These are phyloP conservation scores for Agrypnus murinus DNA, from an alignment of 2,888 invertebrate genomes.

Conservation along the genomic window DNA sequence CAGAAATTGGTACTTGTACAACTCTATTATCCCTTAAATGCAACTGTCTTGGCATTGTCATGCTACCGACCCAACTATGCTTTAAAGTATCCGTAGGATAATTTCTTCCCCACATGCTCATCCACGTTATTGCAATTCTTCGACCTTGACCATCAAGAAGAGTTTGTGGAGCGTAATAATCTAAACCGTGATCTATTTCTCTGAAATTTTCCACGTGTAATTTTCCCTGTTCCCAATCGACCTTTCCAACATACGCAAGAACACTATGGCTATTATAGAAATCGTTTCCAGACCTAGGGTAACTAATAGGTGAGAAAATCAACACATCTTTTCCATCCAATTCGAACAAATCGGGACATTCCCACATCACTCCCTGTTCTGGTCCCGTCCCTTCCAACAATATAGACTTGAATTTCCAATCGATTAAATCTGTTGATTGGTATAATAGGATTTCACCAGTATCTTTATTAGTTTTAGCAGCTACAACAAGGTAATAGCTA, in stretches of 20 bases:
- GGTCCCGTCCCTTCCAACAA: not conserved
- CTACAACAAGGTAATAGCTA: not conserved
- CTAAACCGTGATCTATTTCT: not conserved
- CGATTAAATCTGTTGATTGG: not conserved
- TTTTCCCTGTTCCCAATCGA: not conserved
- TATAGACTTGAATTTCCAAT: not conserved
- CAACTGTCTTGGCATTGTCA: not conserved
- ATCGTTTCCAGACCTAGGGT: not conserved
- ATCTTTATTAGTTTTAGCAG: not conserved
- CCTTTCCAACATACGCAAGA: not conserved
- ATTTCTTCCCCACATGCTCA: not conserved
- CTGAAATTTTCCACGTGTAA: not conserved
- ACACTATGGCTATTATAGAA: not conserved
- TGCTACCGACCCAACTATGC: not conserved
- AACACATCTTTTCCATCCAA: not conserved
- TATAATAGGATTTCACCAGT: not conserved
- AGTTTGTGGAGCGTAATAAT: not conserved
- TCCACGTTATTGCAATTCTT: not conserved
- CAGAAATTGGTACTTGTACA: not conserved
- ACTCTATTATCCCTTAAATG: not conserved
- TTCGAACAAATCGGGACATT: slow-evolving; percentile 6
- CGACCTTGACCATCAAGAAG: not conserved
- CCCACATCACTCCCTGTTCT: not conserved
- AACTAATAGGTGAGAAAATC: not conserved
- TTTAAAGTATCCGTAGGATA: not conserved